A percentile compares a stretch with the other conserved stretches of the same genome.
These are phyloP conservation scores for Spodoptera littoralis DNA, from an alignment of 2,888 invertebrate genomes.

Conservation along the genomic window DNA sequence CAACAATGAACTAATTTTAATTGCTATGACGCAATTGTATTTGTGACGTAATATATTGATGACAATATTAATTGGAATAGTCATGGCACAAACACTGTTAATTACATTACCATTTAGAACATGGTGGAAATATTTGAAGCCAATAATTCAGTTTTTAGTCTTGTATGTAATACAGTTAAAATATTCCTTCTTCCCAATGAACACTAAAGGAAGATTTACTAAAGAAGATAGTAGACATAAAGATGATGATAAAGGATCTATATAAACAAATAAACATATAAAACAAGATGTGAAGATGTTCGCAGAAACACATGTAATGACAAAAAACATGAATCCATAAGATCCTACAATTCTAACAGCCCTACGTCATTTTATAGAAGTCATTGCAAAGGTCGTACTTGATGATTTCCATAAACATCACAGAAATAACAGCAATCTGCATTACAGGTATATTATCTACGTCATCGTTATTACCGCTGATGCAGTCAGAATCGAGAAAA, in stretches of 20 bases:
- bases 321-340: background rate
- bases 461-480: slow-evolving; percentile 3
- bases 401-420: slow-evolving; percentile 7
- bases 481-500: slow-evolving; percentile 8
- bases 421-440: slow-evolving; percentile 8
- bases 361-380: slow-evolving; percentile 10
- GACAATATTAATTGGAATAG: slow-evolving; percentile 6
- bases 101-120: slow-evolving; percentile 2
- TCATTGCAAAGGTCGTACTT: background rate
- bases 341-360: slow-evolving; percentile 3
- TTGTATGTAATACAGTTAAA: background rate
- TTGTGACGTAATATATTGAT: slow-evolving; percentile 24
- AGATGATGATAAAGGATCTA: too few relatives aligned
- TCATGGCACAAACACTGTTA: slow-evolving; percentile 20
- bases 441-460: slow-evolving; percentile 7
- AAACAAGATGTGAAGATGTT: background rate
- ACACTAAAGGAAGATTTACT: too few relatives aligned
- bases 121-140: background rate
- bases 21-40: slow-evolving; percentile 13
- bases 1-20: slow-evolving; percentile 7
- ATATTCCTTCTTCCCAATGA: background rate
- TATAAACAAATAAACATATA: too few relatives aligned
- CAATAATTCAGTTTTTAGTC: background rate
- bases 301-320: too few relatives aligned
- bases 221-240: too few relatives aligned